phyloP scores from a whole-genome alignment of 2,797 vertebrate species.

The Chrysocyon brachyurus region DNA sequence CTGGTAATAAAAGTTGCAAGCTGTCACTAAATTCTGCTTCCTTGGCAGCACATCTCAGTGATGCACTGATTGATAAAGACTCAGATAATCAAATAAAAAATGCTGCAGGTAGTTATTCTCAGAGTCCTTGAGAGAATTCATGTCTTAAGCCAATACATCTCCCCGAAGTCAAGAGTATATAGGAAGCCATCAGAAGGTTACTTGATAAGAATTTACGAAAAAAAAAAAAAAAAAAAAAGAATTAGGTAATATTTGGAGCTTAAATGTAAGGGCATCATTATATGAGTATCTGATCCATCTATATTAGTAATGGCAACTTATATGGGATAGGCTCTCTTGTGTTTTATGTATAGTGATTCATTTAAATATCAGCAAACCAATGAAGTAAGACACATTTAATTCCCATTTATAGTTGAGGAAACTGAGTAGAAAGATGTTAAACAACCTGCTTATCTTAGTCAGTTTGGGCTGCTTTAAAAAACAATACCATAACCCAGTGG shows the following conservation, averaged over 20 bases:
- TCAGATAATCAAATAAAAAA: slow-evolving; percentile 48
- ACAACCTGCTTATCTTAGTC: neutral
- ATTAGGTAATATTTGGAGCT: slow-evolving; percentile 27
- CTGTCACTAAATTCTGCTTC: slow-evolving; percentile 73
- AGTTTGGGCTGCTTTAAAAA: neutral
- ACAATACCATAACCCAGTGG: neutral
- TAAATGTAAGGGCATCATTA: neutral
- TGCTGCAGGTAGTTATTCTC: slow-evolving; percentile 50
- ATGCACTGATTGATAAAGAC: slow-evolving; percentile 68
- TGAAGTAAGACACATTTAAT: neutral
- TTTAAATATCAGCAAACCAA: slow-evolving; percentile 16
- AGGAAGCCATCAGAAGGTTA: neutral
- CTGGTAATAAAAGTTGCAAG: slow-evolving; percentile 74
- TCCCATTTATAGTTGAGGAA: neutral
- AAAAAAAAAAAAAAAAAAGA: neutral
- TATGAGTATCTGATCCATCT: neutral
- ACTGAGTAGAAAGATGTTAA: neutral
- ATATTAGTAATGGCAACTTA: neutral
- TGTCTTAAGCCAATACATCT: neutral
- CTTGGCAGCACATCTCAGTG: slow-evolving; percentile 55
- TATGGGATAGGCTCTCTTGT: neutral
- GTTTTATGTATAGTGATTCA: neutral
- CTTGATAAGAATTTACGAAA: neutral
- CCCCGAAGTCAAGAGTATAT: neutral
- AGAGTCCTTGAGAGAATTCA: neutral